Percentiles rank a stretch among this genome's conserved stretches.
Evolutionary conservation across 2,888 invertebrate genomes (phyloP).

Genomic region (Drosophila pseudotalamancana): DNA sequence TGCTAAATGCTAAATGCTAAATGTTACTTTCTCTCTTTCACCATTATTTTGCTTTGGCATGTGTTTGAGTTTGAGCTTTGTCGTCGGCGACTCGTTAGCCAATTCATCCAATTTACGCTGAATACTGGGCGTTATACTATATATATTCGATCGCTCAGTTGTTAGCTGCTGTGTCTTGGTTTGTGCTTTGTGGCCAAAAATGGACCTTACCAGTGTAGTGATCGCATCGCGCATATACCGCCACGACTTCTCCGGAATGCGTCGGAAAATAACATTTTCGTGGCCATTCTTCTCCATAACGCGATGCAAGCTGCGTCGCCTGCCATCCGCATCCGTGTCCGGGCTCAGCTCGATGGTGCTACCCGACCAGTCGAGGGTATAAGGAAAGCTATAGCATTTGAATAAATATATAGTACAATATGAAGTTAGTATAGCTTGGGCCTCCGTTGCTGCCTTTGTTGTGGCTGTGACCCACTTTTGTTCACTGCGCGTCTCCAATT

Average conservation of each 20-base stretch:
- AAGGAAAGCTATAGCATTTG: slow-evolving; percentile 60
- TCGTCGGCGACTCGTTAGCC: slow-evolving; percentile 60
- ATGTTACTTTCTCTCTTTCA: slow-evolving; percentile 43
- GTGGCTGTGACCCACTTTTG: slow-evolving; percentile 72
- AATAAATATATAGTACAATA: too few species aligned
- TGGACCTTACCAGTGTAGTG: slow-evolving; percentile 92
- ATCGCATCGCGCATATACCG: slow-evolving; percentile 93
- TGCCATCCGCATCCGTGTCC: slow-evolving; percentile 55
- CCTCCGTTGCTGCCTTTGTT: too few species aligned
- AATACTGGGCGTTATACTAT: slow-evolving; percentile 76
- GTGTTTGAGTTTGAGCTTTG: slow-evolving; percentile 23
- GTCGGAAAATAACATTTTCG: slow-evolving; percentile 81
- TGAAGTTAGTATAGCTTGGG: too few species aligned
- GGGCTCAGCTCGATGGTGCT: slow-evolving; percentile 81
- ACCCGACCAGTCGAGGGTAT: slow-evolving; percentile 79
- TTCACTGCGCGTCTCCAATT: slow-evolving; percentile 73
- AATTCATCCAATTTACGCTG: slow-evolving; percentile 70
- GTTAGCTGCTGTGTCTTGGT: slow-evolving; percentile 23
- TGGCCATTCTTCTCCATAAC: slow-evolving; percentile 83
- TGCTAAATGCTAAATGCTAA: slow-evolving; percentile 48
- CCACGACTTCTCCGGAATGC: slow-evolving; percentile 87
- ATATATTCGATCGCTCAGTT: slow-evolving; percentile 58
- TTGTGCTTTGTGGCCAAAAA: slow-evolving; percentile 54
- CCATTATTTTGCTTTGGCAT: slow-evolving; percentile 14
- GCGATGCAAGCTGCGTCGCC: slow-evolving; percentile 67